Percentiles rank a stretch among this genome's conserved stretches.
These are phyloP conservation scores for Capreolus pygargus DNA, from an alignment of 2,113 vertebrate species.

Conservation along the genomic window DNA sequence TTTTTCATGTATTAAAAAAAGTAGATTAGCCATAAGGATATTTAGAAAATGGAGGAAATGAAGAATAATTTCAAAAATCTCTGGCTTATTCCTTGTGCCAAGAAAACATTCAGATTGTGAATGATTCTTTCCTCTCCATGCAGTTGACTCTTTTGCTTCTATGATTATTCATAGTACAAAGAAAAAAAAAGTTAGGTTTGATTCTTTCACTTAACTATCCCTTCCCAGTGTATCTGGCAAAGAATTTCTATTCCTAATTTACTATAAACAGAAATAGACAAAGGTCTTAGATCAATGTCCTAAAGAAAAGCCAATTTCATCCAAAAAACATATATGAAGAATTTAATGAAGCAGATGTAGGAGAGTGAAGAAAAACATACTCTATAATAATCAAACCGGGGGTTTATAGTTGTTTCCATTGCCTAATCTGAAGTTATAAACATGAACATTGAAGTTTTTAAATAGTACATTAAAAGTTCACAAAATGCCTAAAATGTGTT, in stretches of 20 bases:
- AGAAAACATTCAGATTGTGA: no score
- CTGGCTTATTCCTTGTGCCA: no score
- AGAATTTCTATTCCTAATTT: background rate
- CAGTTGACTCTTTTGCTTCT: no score
- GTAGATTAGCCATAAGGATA: no score
- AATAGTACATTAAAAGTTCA: no score
- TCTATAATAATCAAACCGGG: background rate
- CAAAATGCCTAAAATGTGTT: no score
- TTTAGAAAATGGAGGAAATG: no score
- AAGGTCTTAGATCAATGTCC: background rate
- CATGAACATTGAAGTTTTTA: background rate
- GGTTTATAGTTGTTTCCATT: background rate
- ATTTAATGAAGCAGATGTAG: background rate
- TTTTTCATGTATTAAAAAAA: no score
- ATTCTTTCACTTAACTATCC: background rate
- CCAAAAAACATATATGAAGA: background rate
- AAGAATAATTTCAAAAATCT: no score
- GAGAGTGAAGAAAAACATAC: background rate
- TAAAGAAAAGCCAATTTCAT: background rate
- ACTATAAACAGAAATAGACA: background rate
- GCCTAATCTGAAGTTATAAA: background rate
- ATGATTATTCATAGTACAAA: no score
- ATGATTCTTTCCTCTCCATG: no score
- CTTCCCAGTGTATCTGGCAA: background rate
- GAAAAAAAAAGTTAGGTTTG: no score